Base-by-base conservation (phyloP, 2,888 invertebrate genomes). In the Melanostoma mellinum region DNA sequence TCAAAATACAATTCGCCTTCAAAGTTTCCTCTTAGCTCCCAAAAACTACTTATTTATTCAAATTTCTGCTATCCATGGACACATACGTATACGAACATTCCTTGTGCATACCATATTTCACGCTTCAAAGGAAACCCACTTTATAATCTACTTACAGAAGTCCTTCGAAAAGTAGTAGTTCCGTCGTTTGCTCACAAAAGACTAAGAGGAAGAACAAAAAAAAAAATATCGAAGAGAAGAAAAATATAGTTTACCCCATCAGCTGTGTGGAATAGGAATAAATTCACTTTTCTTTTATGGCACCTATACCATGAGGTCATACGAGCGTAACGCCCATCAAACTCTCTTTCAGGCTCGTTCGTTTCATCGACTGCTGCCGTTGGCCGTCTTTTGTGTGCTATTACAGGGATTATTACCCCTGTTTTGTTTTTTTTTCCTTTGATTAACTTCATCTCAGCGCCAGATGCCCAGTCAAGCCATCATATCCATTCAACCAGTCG, bases 361-460 rank as follows among this genome's bases (percentile, higher is more conserved):
- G 36, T 44, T 68, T 68, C 52, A 10, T 53, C 46, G 72, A 35
- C 48, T 46, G 42, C 48, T 61, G 40, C 35, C 36, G n/a, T 68
- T 68, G 20, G 20, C 20, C 8, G 20, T 38, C 20, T 20, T 40
- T 48, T 42, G 30, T 33, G 6, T 38, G 48, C 76, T 42, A 71
- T 77, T 77, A 69, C 69, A 77, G 56, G 71, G 65, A 72, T 48
- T 60, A 72, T 67, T 73, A 78, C 72, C 67, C 65, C 35, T 53
- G 44, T 35, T 67, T 69, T 79, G 10, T 1, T 55, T 42, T 65
- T 65, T 40, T 65, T 65, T 63, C 1, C 20, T 20, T 69, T 73
- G 68, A 74, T 74, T 61, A 72, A 72, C 72, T 72, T 53, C 46
- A 60, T 40, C 40, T 35, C n/a, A 67, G 58, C 8, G 35, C 60